phyloP scores from a whole-genome alignment of 1,140 invertebrate genomes.

The Procambarus clarkii region DNA sequence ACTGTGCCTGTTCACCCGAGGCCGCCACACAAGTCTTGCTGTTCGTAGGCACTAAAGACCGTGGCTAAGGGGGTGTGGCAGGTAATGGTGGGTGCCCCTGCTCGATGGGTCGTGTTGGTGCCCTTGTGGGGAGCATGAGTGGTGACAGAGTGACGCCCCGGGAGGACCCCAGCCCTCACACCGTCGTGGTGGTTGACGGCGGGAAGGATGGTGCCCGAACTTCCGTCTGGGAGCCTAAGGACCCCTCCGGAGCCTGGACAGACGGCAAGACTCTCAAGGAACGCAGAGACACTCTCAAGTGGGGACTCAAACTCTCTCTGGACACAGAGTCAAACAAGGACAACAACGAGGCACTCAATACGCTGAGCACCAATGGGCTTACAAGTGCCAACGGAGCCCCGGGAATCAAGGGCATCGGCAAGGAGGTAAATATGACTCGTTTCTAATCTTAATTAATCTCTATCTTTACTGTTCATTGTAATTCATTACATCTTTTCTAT shows the following conservation, averaged over 20 bases:
- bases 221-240: slow-evolving; percentile 72
- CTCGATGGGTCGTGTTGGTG: slow-evolving; percentile 72
- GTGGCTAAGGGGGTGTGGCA: slow-evolving; percentile 6
- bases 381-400: slow-evolving; percentile 72
- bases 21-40: background rate
- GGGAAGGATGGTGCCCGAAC: slow-evolving; percentile 71
- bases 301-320: slow-evolving; percentile 72
- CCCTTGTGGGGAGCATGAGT: slow-evolving; percentile 72
- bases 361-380: slow-evolving; percentile 71
- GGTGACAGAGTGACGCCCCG: slow-evolving; percentile 72
- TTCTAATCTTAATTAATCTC: background rate
- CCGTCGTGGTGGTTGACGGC: slow-evolving; percentile 68
- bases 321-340: slow-evolving; percentile 71
- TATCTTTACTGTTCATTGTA: background rate
- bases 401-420: slow-evolving; percentile 71
- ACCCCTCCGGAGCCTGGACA: slow-evolving; percentile 68
- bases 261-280: slow-evolving; percentile 71
- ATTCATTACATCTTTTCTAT: background rate
- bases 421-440: slow-evolving; percentile 68
- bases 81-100: slow-evolving; percentile 60
- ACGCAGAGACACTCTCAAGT: slow-evolving; percentile 68
- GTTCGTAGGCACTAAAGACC: background rate
- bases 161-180: slow-evolving; percentile 70
- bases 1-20: background rate
- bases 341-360: slow-evolving; percentile 65